Percentiles rank a stretch among this genome's conserved stretches.
Conservation (phyloP, 2,888 invertebrate species). For the Sylvicola cinctus region DNA sequence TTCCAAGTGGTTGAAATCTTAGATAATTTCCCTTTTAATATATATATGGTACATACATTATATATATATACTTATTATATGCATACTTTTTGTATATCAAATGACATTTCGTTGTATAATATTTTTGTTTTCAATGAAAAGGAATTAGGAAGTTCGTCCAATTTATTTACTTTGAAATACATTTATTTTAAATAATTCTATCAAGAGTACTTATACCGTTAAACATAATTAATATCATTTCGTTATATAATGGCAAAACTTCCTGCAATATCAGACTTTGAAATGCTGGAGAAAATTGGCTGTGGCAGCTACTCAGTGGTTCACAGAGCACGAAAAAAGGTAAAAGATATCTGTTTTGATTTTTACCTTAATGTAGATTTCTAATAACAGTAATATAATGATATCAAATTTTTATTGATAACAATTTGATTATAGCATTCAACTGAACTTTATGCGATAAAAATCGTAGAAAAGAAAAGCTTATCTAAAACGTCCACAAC, state of each 20-base stretch:
- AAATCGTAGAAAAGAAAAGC: conserved; percentile 53
- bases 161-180: too few relatives aligned
- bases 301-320: conserved; percentile 70
- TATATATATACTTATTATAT: too few relatives aligned
- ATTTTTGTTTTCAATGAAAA: too few relatives aligned
- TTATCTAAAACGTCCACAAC: conserved; percentile 48
- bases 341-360: not conserved
- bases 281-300: conserved; percentile 54
- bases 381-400: conserved; percentile 4
- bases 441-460: conserved; percentile 54
- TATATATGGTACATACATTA: too few relatives aligned
- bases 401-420: conserved; percentile 5
- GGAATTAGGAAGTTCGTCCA: too few relatives aligned
- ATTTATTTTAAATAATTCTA: too few relatives aligned
- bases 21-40: too few relatives aligned
- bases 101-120: too few relatives aligned
- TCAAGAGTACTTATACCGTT: too few relatives aligned
- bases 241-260: not conserved
- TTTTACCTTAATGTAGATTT: not conserved
- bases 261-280: conserved; percentile 28
- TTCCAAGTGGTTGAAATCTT: too few relatives aligned
- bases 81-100: too few relatives aligned
- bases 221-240: too few relatives aligned
- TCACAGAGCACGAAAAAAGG: conserved; percentile 42
- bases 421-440: conserved; percentile 29